Base-by-base conservation (phyloP, 2,888 invertebrate genomes). In the Stenoptilia bipunctidactyla region DNA sequence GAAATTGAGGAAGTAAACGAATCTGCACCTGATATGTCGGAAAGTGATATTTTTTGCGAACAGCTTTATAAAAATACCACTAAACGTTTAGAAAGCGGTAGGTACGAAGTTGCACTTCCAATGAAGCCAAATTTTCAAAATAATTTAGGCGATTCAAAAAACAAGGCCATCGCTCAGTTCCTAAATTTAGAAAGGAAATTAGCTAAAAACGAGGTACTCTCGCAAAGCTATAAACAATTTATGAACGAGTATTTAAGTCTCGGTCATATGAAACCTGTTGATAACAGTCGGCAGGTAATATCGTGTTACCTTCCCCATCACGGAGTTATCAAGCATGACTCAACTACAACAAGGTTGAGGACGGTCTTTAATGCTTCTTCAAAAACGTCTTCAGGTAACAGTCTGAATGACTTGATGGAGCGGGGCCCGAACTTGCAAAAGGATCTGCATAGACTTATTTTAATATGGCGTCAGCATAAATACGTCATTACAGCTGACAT, bases 351-450 rank as follows among this genome's bases (percentile, higher is more conserved):
- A 1, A 15, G 36, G 9, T 20, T 47, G 1, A 39, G 49, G 0
- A 43, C 43, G 1, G 51, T 51, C 0, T 51, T 47, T 15, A 46
- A 51, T 14, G 46, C 43, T 9, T 47, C 49, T 1, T 20, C 40
- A 8, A 38, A 37, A 34, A 45, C 49, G 2, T 38, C 47, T 14
- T 30, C 44, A 2, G 47, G 51, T 6, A 34, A 27, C 6, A 46
- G 45, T 25, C 14, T 51, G 1, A 51, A 51, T 36, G 49, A 48
- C 10, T 20, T 44, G 1, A 50, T 50, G 45, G 15, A 40, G 1
- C 20, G 38, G 1, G 47, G 47, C 0, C 45, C 45, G 5, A 49
- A 49, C 33, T 34, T 47, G 13, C 45, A 47, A 36, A n/a, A 34
- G 20, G 43, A 45, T 25, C 15, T 43, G 13, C 15, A 34, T 13